Conservation (phyloP, 2,888 invertebrate genomes). For the Arrhopalites spinosus region DNA sequence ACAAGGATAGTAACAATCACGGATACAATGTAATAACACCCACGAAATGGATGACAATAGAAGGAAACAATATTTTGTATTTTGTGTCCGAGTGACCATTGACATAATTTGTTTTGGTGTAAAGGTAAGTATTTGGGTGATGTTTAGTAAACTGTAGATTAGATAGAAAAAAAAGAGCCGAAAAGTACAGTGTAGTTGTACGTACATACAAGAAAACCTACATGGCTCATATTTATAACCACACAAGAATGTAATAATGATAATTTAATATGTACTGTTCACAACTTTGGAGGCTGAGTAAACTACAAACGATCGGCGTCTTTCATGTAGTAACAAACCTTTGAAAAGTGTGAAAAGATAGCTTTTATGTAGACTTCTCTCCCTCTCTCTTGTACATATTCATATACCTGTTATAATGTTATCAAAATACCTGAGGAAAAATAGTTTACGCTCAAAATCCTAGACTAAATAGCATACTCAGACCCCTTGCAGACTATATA, state of each 20-base stretch:
- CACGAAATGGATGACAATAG: too few species aligned
- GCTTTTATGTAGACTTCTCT: constrained; percentile 28
- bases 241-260: constrained; percentile 14
- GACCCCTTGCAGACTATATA: too few species aligned
- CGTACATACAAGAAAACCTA: not conserved
- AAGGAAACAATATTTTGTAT: too few species aligned
- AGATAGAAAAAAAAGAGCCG: not conserved
- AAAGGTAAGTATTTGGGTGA: not conserved
- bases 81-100: too few species aligned
- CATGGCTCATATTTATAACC: not conserved
- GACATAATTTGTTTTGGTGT: not conserved
- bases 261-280: constrained; percentile 42
- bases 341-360: constrained; percentile 56
- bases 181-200: not conserved
- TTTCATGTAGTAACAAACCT: constrained; percentile 47
- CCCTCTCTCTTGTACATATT: not conserved
- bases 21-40: too few species aligned
- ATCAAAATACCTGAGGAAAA: not conserved
- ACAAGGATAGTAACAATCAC: too few species aligned
- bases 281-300: constrained; percentile 52
- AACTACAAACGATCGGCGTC: constrained; percentile 50
- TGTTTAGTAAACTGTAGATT: not conserved
- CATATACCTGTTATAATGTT: not conserved
- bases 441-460: not conserved
- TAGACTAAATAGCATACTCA: too few species aligned